Evolutionary conservation across 2,797 vertebrate genomes (phyloP).

Genomic region (Rhinophrynus dorsalis): DNA sequence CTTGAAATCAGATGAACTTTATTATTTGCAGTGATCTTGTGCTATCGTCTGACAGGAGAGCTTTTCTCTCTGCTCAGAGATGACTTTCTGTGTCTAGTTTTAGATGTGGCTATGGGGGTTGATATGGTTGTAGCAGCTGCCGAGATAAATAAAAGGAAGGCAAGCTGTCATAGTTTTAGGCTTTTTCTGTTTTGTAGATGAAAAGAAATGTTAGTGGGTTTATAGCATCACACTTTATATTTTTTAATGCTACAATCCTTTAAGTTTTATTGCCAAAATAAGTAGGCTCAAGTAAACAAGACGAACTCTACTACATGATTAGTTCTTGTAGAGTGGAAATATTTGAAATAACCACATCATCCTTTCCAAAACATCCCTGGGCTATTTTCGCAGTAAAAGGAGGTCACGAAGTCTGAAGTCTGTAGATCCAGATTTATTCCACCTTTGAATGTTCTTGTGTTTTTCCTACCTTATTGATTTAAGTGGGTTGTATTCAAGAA

Average conservation of each 20-base stretch:
- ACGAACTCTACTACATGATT: conserved; percentile 7
- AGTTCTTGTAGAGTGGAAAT: neutral
- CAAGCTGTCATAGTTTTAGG: too few relatives aligned
- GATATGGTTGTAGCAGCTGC: neutral
- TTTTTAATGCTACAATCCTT: neutral
- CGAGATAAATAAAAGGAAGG: neutral
- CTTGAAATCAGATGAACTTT: too few relatives aligned
- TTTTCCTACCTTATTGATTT: neutral
- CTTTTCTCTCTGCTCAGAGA: too few relatives aligned
- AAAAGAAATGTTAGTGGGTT: neutral
- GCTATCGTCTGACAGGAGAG: too few relatives aligned
- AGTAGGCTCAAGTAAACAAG: neutral
- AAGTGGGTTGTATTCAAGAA: neutral
- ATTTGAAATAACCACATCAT: conserved; percentile 5
- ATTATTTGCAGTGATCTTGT: too few relatives aligned
- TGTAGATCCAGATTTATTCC: neutral
- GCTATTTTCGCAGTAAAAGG: conserved; percentile 21
- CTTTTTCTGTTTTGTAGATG: too few relatives aligned
- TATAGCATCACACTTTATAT: neutral
- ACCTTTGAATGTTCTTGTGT: conserved; percentile 7
- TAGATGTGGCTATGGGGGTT: neutral
- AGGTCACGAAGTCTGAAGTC: conserved; percentile 24
- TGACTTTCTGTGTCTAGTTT: neutral
- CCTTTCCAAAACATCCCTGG: neutral
- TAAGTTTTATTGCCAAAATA: neutral